These are phyloP conservation scores for Lycaena phlaeas DNA, from an alignment of 2,888 invertebrate genomes.

Conservation along the genomic window DNA sequence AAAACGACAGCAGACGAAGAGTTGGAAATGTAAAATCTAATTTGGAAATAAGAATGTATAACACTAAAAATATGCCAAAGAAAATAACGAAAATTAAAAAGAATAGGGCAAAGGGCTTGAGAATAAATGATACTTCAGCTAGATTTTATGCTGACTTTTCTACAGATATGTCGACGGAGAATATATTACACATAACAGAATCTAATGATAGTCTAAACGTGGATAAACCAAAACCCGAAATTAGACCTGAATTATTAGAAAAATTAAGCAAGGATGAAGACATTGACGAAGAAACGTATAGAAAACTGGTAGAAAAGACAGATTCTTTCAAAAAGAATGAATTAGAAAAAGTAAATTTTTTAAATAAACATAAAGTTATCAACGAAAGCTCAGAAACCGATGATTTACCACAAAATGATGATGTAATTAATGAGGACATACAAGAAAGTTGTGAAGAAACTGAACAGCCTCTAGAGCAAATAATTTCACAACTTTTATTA, in stretches of 20 bases:
- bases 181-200: constrained; percentile 76
- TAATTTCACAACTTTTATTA: constrained; percentile 87
- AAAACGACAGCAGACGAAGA: constrained; percentile 42
- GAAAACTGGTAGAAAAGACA: constrained; percentile 63
- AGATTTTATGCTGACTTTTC: constrained; percentile 79
- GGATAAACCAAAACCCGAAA: constrained; percentile 40
- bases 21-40: constrained; percentile 35
- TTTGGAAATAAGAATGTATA: constrained; percentile 75
- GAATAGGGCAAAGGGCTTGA: constrained; percentile 72
- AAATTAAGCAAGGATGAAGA: constrained; percentile 56
- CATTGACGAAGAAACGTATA: constrained; percentile 62
- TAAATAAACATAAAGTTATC: constrained; percentile 64
- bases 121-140: constrained; percentile 67
- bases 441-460: constrained; percentile 44
- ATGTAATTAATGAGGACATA: constrained; percentile 29
- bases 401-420: constrained; percentile 36
- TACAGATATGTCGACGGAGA: constrained; percentile 75
- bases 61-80: constrained; percentile 79
- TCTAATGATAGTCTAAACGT: constrained; percentile 75
- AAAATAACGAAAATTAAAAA: constrained; percentile 81
- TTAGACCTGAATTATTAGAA: constrained; percentile 30
- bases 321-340: constrained; percentile 71
- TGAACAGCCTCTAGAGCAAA: constrained; percentile 79
- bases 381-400: constrained; percentile 56
- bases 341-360: constrained; percentile 61